A percentile compares a stretch with the other conserved stretches of the same genome.
Evolutionary conservation across 2,888 invertebrate genomes (phyloP).

Genomic region (Pristionchus fissidentatus): DNA sequence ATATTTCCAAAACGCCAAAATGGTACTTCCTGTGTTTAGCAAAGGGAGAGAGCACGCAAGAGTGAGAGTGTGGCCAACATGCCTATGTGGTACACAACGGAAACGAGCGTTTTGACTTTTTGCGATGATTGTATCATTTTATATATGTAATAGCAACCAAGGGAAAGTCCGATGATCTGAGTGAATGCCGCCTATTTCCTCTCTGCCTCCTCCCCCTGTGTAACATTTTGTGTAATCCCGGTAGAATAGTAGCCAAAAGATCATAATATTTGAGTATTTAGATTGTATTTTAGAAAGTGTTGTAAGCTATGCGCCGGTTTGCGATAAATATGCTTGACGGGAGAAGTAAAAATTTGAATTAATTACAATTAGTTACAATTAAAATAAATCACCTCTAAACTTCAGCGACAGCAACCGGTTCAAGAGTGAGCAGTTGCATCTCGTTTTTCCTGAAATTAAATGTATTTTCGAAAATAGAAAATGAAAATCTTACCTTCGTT

Average conservation of each 20-base stretch:
- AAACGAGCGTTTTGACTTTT: no score
- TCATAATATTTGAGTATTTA: conserved; percentile 38
- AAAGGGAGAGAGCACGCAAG: no score
- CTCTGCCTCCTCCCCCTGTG: conserved; percentile 4
- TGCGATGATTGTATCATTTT: no score
- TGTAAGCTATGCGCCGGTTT: conserved; percentile 38
- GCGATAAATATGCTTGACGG: conserved; percentile 27
- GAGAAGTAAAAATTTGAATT: no score
- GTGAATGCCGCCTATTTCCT: neutral
- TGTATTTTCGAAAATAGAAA: no score
- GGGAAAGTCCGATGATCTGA: conserved; percentile 18
- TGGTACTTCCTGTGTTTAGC: no score
- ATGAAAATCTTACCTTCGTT: conserved; percentile 39
- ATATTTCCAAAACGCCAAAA: no score
- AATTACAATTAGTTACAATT: no score
- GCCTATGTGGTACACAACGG: no score
- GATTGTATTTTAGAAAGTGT: conserved; percentile 24
- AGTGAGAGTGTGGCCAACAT: no score
- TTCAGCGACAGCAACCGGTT: neutral
- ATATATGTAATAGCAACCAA: no score
- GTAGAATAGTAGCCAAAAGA: conserved; percentile 18
- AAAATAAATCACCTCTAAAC: no score
- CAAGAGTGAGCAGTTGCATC: neutral
- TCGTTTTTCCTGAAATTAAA: conserved; percentile 30
- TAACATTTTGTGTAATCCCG: conserved; percentile 18